Conservation (phyloP, 2,113 vertebrate genomes). For the Poecile atricapillus region DNA sequence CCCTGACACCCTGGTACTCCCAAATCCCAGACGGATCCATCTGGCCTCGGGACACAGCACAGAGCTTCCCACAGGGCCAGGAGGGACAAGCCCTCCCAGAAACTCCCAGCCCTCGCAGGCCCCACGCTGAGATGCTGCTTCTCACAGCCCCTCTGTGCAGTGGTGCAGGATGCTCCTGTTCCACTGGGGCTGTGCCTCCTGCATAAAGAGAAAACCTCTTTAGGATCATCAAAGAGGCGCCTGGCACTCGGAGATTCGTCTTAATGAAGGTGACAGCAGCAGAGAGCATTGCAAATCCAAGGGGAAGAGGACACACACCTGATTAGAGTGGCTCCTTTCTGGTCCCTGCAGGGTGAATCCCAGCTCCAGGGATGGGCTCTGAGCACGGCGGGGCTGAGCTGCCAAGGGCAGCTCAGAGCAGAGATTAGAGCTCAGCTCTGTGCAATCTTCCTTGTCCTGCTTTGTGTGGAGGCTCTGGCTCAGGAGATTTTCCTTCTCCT, state of each 20-base stretch:
- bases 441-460: background rate
- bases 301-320: background rate
- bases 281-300: background rate
- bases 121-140: background rate
- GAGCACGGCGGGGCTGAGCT: background rate
- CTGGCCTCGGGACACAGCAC: background rate
- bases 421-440: background rate
- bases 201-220: background rate
- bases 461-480: background rate
- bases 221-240: background rate
- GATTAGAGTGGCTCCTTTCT: background rate
- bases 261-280: constrained; percentile 26
- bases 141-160: background rate
- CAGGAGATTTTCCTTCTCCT: background rate
- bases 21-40: background rate
- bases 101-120: background rate
- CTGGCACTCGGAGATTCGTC: background rate
- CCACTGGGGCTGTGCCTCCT: background rate
- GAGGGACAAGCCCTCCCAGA: background rate
- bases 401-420: background rate
- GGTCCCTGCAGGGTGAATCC: background rate
- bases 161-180: background rate
- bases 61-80: background rate
- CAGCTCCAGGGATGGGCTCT: background rate
- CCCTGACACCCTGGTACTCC: background rate